A percentile compares a stretch with the other conserved stretches of the same genome.
Evolutionary conservation across 2,113 vertebrate genomes (phyloP).

Genomic region (Nothocercus nigrocapillus): DNA sequence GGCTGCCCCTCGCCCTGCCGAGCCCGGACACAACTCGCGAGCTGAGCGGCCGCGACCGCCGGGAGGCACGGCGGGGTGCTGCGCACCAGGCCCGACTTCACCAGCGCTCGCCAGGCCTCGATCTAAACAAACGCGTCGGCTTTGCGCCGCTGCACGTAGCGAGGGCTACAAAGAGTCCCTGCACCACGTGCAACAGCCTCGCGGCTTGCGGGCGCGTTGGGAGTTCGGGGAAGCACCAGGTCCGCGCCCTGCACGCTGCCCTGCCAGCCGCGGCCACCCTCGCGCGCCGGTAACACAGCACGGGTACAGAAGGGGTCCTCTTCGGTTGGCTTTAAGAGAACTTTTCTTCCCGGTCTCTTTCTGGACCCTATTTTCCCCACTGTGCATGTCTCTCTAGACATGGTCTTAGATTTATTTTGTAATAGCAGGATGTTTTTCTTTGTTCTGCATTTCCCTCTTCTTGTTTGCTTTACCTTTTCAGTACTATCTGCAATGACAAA

Average conservation of each 20-base stretch:
- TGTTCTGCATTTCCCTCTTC: neutral
- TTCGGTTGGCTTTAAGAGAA: neutral
- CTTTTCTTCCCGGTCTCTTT: neutral
- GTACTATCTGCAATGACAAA: neutral
- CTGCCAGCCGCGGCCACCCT: neutral
- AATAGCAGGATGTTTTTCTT: neutral
- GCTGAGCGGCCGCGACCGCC: neutral
- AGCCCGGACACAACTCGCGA: fast-evolving
- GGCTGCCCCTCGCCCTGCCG: neutral
- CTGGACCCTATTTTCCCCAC: neutral
- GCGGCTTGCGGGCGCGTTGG: too few species aligned
- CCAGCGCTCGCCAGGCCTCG: neutral
- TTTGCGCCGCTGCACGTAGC: too few species aligned
- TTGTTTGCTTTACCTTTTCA: neutral
- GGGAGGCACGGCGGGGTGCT: fast-evolving
- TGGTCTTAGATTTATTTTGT: neutral
- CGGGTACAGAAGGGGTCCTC: neutral
- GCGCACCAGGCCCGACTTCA: neutral
- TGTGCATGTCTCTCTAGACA: neutral
- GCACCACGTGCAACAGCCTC: neutral
- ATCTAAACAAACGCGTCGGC: neutral
- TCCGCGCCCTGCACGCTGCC: neutral
- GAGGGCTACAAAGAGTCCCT: neutral
- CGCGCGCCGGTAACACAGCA: neutral
- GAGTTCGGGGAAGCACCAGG: neutral